phyloP scores from a whole-genome alignment of 2,888 invertebrate species.

The Alviniconcha strummeri region DNA sequence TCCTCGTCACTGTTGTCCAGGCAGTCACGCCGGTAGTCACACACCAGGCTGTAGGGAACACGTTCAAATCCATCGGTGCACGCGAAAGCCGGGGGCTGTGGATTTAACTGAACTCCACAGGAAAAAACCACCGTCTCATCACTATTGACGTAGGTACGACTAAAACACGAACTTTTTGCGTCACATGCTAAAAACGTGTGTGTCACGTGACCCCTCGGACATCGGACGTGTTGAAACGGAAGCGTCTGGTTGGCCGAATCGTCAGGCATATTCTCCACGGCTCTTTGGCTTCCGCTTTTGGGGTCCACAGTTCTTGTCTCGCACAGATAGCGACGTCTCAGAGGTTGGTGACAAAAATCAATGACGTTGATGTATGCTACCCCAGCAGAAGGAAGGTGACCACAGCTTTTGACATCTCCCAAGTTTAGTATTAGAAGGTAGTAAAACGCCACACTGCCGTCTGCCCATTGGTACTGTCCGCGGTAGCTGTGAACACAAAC shows the following conservation, averaged over 20 bases:
- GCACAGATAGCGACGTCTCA: neutral
- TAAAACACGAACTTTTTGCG: constrained; percentile 15
- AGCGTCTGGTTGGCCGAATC: neutral
- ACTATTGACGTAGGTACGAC: neutral
- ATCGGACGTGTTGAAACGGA: neutral
- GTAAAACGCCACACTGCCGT: neutral
- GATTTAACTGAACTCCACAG: neutral
- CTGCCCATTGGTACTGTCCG: constrained; percentile 1
- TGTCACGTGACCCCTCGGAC: constrained; percentile 6
- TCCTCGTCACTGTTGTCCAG: neutral
- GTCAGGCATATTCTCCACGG: neutral
- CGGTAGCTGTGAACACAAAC: constrained; percentile 5
- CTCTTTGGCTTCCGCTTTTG: too few species aligned
- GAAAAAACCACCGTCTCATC: neutral
- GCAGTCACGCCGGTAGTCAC: constrained; percentile 14
- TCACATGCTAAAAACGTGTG: constrained; percentile 15
- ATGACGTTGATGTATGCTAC: neutral
- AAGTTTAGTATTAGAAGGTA: neutral
- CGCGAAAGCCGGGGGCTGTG: neutral
- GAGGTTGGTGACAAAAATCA: neutral
- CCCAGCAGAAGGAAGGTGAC: neutral
- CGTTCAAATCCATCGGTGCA: neutral
- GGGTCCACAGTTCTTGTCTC: neutral
- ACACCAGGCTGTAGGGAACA: constrained; percentile 2
- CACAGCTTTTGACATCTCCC: neutral